Percentiles rank a stretch among this genome's conserved stretches.
Evolutionary conservation across 2,113 vertebrate species (phyloP).

Genomic region (Sander lucioperca): DNA sequence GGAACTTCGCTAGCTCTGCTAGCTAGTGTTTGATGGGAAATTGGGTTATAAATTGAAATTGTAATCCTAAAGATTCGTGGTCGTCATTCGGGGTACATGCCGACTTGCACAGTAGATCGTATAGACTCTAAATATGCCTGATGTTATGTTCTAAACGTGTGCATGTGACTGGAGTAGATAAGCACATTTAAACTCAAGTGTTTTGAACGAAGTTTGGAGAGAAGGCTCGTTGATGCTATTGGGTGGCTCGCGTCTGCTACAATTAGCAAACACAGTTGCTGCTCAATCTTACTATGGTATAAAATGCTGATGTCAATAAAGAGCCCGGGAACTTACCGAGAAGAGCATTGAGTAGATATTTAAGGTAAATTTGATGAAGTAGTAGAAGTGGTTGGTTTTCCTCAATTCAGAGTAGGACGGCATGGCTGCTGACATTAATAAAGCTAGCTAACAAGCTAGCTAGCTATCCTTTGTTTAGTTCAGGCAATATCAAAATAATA

Average conservation of each 20-base stretch:
- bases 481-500: constrained; percentile 2
- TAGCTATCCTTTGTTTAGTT: constrained; percentile 22
- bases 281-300: not conserved
- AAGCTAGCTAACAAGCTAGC: constrained; percentile 59
- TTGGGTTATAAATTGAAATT: not conserved
- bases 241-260: constrained; percentile 23
- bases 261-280: constrained; percentile 16
- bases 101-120: not conserved
- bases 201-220: constrained; percentile 21
- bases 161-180: not conserved
- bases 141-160: too few species aligned
- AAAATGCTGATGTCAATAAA: not conserved
- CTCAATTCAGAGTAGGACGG: constrained; percentile 82
- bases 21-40: not conserved
- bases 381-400: constrained; percentile 86
- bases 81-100: not conserved
- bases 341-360: constrained; percentile 90
- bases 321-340: constrained; percentile 85
- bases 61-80: rapidly evolving
- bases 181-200: not conserved
- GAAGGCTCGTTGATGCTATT: not conserved
- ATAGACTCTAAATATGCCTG: not conserved
- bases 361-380: constrained; percentile 89
- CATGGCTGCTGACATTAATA: constrained; percentile 72
- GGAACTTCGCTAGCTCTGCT: not conserved